Conservation (phyloP, 2,888 invertebrate species). For the Dorcus hopei region DNA sequence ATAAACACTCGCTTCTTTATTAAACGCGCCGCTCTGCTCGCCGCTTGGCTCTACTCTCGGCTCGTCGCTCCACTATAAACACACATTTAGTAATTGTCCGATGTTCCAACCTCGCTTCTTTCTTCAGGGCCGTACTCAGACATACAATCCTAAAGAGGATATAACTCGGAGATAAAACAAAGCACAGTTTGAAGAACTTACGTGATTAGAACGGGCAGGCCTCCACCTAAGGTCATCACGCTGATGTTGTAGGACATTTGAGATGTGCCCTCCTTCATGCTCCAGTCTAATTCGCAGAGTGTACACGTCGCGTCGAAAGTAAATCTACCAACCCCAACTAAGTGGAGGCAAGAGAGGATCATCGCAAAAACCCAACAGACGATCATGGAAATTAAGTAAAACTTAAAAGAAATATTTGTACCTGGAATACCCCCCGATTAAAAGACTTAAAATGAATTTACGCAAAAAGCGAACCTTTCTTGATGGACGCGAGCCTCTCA, state of each 20-base stretch:
- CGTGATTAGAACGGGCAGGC: conserved; percentile 52
- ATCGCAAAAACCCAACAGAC: conserved; percentile 49
- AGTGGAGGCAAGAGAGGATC: conserved; percentile 51
- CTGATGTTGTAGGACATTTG: conserved; percentile 52
- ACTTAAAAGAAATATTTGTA: conserved; percentile 47
- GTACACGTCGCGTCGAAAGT: conserved; percentile 55
- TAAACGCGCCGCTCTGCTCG: too few relatives aligned
- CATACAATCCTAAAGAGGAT: conserved; percentile 18
- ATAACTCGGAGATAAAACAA: neutral
- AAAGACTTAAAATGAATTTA: neutral
- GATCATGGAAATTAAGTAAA: conserved; percentile 52
- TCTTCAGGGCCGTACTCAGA: conserved; percentile 21
- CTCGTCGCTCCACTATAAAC: too few relatives aligned
- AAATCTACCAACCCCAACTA: too few relatives aligned
- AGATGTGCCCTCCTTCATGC: conserved; percentile 45
- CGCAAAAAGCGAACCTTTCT: conserved; percentile 47
- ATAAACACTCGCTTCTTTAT: too few relatives aligned
- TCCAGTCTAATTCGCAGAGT: conserved; percentile 53
- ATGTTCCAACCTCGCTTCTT: conserved; percentile 10
- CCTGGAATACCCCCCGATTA: conserved; percentile 37
- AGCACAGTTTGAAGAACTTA: conserved; percentile 38
- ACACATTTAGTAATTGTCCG: conserved; percentile 24
- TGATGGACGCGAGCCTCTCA: conserved; percentile 54
- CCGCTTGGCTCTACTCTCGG: too few relatives aligned
- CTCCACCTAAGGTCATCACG: conserved; percentile 49